A percentile compares a stretch with the other conserved stretches of the same genome.
phyloP scores from a whole-genome alignment of 2,113 vertebrate genomes.

The Sarotherodon lohbergeri region DNA sequence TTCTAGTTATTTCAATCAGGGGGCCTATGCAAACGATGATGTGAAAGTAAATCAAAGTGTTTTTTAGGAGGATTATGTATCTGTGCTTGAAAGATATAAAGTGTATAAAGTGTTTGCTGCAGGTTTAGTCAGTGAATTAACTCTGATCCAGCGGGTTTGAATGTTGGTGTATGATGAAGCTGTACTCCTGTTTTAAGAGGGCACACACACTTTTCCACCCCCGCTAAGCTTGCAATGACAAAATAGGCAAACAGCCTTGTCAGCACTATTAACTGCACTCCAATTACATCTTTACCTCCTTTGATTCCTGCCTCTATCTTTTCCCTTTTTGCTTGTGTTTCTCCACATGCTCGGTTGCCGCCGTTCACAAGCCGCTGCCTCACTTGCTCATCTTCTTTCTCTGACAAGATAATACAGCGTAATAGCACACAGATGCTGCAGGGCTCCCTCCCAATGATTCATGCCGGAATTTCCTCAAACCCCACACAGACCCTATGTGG shows the following conservation, averaged over 20 bases:
- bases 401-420: conserved; percentile 24
- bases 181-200: background rate
- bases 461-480: background rate
- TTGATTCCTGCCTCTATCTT: background rate
- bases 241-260: conserved; percentile 28
- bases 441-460: background rate
- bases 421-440: background rate
- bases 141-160: background rate
- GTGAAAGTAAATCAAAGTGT: background rate
- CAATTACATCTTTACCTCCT: conserved; percentile 7
- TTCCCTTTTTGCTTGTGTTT: background rate
- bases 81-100: background rate
- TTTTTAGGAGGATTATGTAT: background rate
- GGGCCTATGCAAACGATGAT: background rate
- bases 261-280: conserved; percentile 19
- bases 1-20: background rate
- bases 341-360: background rate
- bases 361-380: background rate
- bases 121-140: background rate
- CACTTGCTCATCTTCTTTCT: background rate
- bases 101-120: background rate
- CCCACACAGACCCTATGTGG: background rate
- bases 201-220: background rate
- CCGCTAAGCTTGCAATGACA: background rate
- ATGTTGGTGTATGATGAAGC: background rate